These are phyloP conservation scores for Creontiades dilutus DNA, from an alignment of 2,888 invertebrate genomes.

Conservation along the genomic window DNA sequence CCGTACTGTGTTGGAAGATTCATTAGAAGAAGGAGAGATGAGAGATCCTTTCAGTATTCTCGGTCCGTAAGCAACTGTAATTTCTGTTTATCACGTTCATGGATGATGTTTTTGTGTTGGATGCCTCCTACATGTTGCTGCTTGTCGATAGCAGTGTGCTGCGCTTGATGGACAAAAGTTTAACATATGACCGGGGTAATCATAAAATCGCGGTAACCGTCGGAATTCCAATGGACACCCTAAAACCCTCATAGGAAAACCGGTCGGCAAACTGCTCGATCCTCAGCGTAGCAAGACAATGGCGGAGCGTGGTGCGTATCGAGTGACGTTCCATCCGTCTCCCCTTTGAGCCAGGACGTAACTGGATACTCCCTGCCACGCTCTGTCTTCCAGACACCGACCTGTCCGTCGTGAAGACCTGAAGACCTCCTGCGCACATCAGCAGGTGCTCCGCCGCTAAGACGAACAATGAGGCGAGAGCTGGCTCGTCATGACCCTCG, in stretches of 20 bases:
- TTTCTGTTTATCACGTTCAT: too few relatives aligned
- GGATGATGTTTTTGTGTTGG: too few relatives aligned
- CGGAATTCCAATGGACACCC: neutral
- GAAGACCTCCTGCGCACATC: slow-evolving; percentile 49
- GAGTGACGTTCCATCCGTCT: slow-evolving; percentile 44
- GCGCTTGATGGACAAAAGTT: too few relatives aligned
- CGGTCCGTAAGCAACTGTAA: too few relatives aligned
- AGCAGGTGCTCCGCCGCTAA: slow-evolving; percentile 43
- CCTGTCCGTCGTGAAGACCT: slow-evolving; percentile 51
- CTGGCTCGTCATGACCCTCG: neutral
- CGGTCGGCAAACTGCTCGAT: neutral
- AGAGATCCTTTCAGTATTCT: too few relatives aligned
- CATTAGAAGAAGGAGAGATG: too few relatives aligned
- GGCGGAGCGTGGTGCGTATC: slow-evolving; percentile 49
- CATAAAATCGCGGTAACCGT: neutral
- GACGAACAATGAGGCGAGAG: slow-evolving; percentile 6
- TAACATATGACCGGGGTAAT: neutral
- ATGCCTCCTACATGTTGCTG: too few relatives aligned
- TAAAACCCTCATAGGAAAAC: slow-evolving; percentile 12
- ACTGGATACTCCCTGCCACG: slow-evolving; percentile 20
- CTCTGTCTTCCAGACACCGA: slow-evolving; percentile 48
- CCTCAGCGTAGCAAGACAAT: slow-evolving; percentile 44
- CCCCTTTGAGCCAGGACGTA: neutral
- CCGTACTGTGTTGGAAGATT: too few relatives aligned
- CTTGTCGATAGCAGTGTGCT: too few relatives aligned